Percentiles rank a stretch among this genome's conserved stretches.
phyloP scores from a whole-genome alignment of 2,888 invertebrate species.

The Diplolepis rosae region DNA sequence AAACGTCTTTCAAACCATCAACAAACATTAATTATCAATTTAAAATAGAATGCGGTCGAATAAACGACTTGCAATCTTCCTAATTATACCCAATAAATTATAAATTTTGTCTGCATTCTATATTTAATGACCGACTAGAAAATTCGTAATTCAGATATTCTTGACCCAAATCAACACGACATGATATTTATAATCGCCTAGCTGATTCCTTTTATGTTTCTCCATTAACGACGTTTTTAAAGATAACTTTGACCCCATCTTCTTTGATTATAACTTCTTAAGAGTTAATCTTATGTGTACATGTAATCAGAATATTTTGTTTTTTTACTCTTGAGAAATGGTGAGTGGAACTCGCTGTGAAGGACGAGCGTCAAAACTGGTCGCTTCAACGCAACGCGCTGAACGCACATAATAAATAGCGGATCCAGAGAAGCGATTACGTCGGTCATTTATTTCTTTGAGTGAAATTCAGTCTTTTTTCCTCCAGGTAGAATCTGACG shows the following conservation, averaged over 20 bases:
- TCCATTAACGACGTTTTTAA: background rate
- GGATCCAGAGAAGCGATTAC: slow-evolving; percentile 28
- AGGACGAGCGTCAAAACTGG: slow-evolving; percentile 27
- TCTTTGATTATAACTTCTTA: background rate
- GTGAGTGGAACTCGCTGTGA: slow-evolving; percentile 22
- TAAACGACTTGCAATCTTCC: too few relatives aligned
- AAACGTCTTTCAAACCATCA: too few relatives aligned
- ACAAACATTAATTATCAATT: too few relatives aligned
- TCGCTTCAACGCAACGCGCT: slow-evolving; percentile 1
- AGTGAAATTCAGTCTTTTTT: slow-evolving; percentile 28
- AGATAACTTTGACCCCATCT: background rate
- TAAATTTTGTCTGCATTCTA: too few relatives aligned
- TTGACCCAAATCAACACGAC: background rate
- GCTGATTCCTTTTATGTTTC: background rate
- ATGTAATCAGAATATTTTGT: slow-evolving; percentile 1
- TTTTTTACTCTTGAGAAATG: slow-evolving; percentile 10
- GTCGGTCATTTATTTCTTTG: slow-evolving; percentile 25
- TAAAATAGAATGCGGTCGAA: too few relatives aligned
- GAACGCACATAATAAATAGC: slow-evolving; percentile 23
- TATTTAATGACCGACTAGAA: too few relatives aligned
- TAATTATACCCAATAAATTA: too few relatives aligned
- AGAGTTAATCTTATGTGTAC: slow-evolving; percentile 7
- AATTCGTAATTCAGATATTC: background rate
- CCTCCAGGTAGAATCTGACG: slow-evolving; percentile 4
- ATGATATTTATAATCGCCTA: background rate